phyloP scores from a whole-genome alignment of 2,888 invertebrate genomes.

The Heliconius sara region DNA sequence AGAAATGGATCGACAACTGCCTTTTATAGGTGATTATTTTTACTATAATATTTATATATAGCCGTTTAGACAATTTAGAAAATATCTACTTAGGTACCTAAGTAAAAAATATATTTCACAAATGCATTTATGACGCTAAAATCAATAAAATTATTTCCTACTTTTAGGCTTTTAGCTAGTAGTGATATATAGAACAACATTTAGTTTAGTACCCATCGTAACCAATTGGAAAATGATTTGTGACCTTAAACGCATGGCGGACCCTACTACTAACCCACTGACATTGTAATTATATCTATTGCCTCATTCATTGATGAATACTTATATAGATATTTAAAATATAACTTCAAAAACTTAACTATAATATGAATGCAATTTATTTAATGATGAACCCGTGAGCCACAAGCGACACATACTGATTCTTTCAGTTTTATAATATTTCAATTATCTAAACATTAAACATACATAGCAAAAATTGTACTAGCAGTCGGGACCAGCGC shows the following conservation, averaged over 20 bases:
- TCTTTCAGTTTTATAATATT: not conserved
- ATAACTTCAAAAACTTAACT: not conserved
- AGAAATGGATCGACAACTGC: conserved; percentile 67
- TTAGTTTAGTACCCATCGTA: conserved; percentile 38
- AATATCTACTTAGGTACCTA: not conserved
- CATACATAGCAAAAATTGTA: conserved; percentile 50
- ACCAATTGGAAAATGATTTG: conserved; percentile 49
- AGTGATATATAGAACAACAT: conserved; percentile 26
- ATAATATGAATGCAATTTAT: not conserved
- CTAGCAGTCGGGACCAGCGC: conserved; percentile 77
- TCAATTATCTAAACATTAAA: not conserved
- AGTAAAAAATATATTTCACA: not conserved
- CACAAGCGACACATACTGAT: not conserved
- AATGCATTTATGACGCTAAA: not conserved
- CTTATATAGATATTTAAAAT: not conserved
- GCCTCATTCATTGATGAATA: conserved; percentile 13
- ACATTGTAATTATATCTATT: conserved; percentile 38
- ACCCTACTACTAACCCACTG: conserved; percentile 48
- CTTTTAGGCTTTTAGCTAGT: not conserved
- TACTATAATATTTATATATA: not conserved
- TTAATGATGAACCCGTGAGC: not conserved
- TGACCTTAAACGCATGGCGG: conserved; percentile 48
- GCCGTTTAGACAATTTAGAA: not conserved
- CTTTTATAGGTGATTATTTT: conserved; percentile 71
- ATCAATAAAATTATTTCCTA: not conserved